Percentiles rank a stretch among this genome's conserved stretches.
phyloP scores from a whole-genome alignment of 2,797 vertebrate genomes.

The Poecilia wingei region DNA sequence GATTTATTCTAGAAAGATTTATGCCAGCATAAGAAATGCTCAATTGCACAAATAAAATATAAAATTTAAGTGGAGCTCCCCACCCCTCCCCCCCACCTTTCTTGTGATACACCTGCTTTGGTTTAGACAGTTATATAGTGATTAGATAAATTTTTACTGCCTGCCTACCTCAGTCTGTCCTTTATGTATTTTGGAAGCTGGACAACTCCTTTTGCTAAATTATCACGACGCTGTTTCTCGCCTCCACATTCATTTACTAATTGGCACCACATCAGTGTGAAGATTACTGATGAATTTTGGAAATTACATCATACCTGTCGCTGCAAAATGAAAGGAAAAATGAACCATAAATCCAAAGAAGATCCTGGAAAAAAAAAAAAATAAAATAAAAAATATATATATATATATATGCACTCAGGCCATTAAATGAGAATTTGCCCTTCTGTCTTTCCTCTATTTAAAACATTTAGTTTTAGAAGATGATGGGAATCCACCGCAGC shows the following conservation, averaged over 20 bases:
- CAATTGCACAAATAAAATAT: conserved; percentile 51
- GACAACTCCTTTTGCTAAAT: conserved; percentile 67
- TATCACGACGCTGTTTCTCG: conserved; percentile 50
- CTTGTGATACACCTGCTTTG: conserved; percentile 36
- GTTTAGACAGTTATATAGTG: conserved; percentile 68
- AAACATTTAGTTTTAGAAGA: conserved; percentile 77
- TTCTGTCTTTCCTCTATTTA: conserved; percentile 64
- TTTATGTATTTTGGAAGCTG: conserved; percentile 77
- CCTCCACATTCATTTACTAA: conserved; percentile 77
- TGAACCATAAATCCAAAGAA: conserved; percentile 66
- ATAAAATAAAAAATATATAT: neutral
- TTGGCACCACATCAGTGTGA: conserved; percentile 77
- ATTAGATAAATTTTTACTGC: conserved; percentile 65
- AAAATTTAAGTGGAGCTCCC: conserved; percentile 40
- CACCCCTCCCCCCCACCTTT: conserved; percentile 22
- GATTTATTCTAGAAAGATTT: conserved; percentile 28
- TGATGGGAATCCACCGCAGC: conserved; percentile 75
- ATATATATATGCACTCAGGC: conserved; percentile 54
- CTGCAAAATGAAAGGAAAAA: conserved; percentile 35
- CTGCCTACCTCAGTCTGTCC: conserved; percentile 61
- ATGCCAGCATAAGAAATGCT: conserved; percentile 23
- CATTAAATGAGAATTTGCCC: conserved; percentile 71
- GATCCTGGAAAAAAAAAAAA: conserved; percentile 61
- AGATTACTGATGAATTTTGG: conserved; percentile 74
- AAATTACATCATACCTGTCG: conserved; percentile 77